Base-by-base conservation (phyloP, 1,140 invertebrate species). In the Ceratosolen fusciceps region DNA sequence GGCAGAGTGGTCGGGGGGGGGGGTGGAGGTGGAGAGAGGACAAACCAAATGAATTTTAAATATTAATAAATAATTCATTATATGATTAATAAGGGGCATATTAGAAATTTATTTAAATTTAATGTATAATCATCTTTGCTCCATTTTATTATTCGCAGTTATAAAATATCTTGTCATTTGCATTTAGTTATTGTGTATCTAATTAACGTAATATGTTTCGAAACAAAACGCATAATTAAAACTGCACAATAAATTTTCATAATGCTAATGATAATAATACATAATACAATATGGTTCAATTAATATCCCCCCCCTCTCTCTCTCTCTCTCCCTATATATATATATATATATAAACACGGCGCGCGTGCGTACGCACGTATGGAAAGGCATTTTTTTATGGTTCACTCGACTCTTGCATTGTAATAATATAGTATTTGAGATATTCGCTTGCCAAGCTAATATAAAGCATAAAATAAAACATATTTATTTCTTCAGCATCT, bases 81-180 rank as follows among this genome's bases (percentile, higher is more conserved):
- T 65, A 0, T 37, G 34, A 7, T 4, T 31, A 65, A 60, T 60
- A 60, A 60, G 19, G 26, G 2, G 8, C 34, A 19, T 65, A 34
- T 62, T 4, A n/a, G n/a, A n/a, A 37, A 65, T 65, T 37, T 37
- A 65, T 65, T 31, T 34, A 65, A 29, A 65, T 34, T 37, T 65
- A n/a, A 65, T 37, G 9, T 65, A 5, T 0, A 37, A 65, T 37
- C 19, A 65, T 65, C 19, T 62, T 62, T 19, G 34, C 31, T 34
- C n/a, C 2, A 37, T 37, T 65, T n/a, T 8, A 37, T n/a, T 65
- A 34, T 62, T 34, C 31, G 21, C 34, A 34, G 12, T 19, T 34
- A 34, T 62, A 62, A 62, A 62, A 62, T 34, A 62, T 62, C 10
- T 62, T 34, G 12, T 10, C 60, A 62, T 26, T 34, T 21, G 14